Conservation (phyloP, 2,888 invertebrate genomes). For the Apodemia hepburni region DNA sequence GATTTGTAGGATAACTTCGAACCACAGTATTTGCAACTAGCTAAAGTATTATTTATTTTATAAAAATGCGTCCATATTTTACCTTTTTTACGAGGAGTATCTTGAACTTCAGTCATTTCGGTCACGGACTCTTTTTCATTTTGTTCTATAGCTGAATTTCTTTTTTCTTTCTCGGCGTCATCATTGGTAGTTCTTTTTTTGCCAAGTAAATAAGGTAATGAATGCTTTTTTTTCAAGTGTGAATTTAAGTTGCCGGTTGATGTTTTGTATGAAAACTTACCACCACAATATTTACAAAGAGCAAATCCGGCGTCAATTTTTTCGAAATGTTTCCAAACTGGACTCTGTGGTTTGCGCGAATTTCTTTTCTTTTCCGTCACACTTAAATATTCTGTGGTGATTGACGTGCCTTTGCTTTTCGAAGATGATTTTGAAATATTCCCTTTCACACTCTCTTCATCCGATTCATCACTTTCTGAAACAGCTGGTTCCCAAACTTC, state of each 20-base stretch:
- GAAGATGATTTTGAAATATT: not conserved
- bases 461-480: slow-evolving; percentile 1
- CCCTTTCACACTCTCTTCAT: not conserved
- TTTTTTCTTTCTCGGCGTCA: not conserved
- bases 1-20: not conserved
- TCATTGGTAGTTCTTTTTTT: not conserved
- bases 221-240: not conserved
- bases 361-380: not conserved
- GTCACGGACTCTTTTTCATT: not conserved
- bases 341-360: not conserved
- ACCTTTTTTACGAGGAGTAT: not conserved
- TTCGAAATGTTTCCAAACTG: not conserved
- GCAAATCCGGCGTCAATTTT: slow-evolving; percentile 3
- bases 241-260: not conserved
- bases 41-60: not conserved
- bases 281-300: slow-evolving; percentile 6
- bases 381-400: not conserved
- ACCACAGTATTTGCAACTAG: not conserved
- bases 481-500: not conserved
- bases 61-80: not conserved
- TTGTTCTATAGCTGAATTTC: no score
- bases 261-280: slow-evolving; percentile 5
- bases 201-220: not conserved
- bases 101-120: not conserved
- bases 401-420: not conserved